Evolutionary conservation across 2,888 invertebrate species (phyloP), one percentile per base, ranked within the genome.

Genomic region (Cephus rjabovi): DNA sequence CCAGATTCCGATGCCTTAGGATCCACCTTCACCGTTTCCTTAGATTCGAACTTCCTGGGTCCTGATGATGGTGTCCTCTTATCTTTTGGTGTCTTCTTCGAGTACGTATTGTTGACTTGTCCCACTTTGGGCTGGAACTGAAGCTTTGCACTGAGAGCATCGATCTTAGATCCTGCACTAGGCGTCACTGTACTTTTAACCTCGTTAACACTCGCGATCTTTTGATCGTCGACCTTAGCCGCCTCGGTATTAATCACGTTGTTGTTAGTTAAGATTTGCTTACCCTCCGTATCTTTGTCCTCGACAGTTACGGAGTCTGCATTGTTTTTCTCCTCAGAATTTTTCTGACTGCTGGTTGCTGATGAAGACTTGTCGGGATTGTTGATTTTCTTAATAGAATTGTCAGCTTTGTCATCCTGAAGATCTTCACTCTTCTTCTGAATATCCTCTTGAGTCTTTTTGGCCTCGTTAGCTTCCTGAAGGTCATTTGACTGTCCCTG

Each of bases 101-200:
- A 87, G 34, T 90, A 89, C 1, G 89, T 87, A 56, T 89, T 91
- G 75, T 89, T 90, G 0, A 89, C 86, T 78, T 86, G 89, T 12
- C 89, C 89, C 37, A 89, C 83, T 84, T 91, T 91, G 3, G 91
- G 91, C 74, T 90, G 91, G 85, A 90, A 90, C 34, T 90, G 90
- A 11, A 91, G 79, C 77, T 90, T 91, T 6, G 86, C 89, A 79
- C 90, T 91, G 6, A 91, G 79, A 4, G 91, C 90, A 71, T 91
- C 90, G 11, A 91, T 91, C 79, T 91, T 91, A 6, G 91, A 89
- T 9, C 91, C 91, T 4, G 87, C 86, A 75, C 82, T 80, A 56
- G 56, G 56, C 11, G 79, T 74, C 3, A 80, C 37, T n/a, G 71
- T 71, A 33, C 33, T 77, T 75, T 34, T 77, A 34, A 31, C 31